Evolutionary conservation across 2,113 vertebrate species (phyloP).

Genomic region (Trematocara stigmaticum): DNA sequence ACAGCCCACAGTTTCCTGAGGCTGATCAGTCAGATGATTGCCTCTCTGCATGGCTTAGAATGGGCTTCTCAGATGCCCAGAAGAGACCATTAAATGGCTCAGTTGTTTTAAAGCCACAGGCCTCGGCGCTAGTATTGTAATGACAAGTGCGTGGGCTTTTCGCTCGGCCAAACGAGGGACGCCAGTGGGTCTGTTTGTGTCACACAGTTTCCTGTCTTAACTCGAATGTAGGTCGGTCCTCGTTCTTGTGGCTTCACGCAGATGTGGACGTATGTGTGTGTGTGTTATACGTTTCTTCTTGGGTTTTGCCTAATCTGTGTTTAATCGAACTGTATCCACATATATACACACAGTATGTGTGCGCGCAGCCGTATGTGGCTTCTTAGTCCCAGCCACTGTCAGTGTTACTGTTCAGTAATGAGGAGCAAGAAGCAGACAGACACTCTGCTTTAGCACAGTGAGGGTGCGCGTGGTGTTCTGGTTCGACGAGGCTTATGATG

Average conservation of each 20-base stretch:
- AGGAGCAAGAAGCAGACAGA: constrained; percentile 28
- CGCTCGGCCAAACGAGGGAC: background rate
- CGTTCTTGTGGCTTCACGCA: background rate
- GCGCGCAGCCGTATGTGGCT: background rate
- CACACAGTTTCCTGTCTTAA: background rate
- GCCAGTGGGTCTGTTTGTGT: constrained; percentile 6
- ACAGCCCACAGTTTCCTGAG: constrained; percentile 21
- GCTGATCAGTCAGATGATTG: constrained; percentile 57
- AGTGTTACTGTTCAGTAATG: constrained; percentile 29
- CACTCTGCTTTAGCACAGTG: constrained; percentile 11
- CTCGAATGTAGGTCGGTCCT: background rate
- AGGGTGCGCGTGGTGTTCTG: constrained; percentile 22
- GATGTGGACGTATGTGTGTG: background rate
- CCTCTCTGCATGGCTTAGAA: constrained; percentile 40
- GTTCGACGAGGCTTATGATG: background rate
- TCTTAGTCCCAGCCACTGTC: constrained; percentile 11
- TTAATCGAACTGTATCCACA: background rate
- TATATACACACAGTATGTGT: background rate
- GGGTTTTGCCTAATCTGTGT: background rate
- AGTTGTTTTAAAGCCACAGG: constrained; percentile 46
- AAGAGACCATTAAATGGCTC: constrained; percentile 58
- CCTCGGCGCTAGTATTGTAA: constrained; percentile 5
- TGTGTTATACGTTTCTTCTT: background rate
- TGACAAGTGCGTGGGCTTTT: constrained; percentile 36
- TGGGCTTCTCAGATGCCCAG: constrained; percentile 41